These are phyloP conservation scores for Elaphurus davidianus DNA, from an alignment of 2,113 vertebrate genomes.

Conservation along the genomic window DNA sequence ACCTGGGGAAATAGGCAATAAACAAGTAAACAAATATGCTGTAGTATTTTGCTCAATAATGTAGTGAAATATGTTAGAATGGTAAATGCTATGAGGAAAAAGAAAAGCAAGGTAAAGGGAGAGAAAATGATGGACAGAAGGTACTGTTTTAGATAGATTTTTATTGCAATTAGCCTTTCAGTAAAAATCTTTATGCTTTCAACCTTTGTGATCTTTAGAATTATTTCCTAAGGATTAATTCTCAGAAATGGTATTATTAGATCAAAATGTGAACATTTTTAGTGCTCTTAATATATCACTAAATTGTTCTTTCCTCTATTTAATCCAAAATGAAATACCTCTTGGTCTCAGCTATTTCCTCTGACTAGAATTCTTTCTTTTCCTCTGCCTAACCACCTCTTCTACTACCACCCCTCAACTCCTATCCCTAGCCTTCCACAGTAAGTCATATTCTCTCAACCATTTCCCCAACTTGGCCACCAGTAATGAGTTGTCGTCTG, in stretches of 20 bases:
- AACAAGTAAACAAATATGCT: neutral
- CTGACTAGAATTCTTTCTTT: conserved; percentile 37
- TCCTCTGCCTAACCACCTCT: neutral
- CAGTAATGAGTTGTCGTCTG: neutral
- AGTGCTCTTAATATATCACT: neutral
- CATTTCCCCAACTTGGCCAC: neutral
- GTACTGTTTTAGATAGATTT: neutral
- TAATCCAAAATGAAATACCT: neutral
- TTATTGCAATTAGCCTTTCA: conserved; percentile 20
- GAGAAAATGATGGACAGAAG: neutral
- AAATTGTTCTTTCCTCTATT: neutral
- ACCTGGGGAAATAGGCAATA: neutral
- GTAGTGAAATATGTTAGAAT: neutral
- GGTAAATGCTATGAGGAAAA: neutral
- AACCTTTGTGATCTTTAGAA: neutral
- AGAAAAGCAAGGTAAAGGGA: neutral
- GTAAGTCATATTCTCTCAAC: neutral
- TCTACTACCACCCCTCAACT: neutral
- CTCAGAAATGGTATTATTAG: conserved; percentile 2
- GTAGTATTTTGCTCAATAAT: neutral
- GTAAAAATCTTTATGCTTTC: neutral
- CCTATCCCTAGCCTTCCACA: neutral
- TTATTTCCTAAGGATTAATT: conserved; percentile 25
- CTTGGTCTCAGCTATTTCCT: neutral
- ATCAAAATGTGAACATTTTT: neutral